Percentiles rank a stretch among this genome's conserved stretches.
phyloP scores from a whole-genome alignment of 2,797 vertebrate genomes.

The Masticophis lateralis region DNA sequence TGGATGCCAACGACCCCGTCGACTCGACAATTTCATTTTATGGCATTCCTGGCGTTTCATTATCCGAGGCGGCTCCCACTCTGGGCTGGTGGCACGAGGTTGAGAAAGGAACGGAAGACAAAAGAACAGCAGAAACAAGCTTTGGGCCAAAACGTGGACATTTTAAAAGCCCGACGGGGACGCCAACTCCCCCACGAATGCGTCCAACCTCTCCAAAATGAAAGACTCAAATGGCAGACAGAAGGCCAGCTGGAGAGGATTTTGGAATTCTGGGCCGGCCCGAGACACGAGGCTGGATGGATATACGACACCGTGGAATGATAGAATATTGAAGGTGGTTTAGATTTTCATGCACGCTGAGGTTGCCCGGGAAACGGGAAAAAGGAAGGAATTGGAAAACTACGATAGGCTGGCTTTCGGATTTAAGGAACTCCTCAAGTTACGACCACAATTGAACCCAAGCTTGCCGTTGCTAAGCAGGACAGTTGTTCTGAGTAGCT shows the following conservation, averaged over 20 bases:
- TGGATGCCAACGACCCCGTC: background rate
- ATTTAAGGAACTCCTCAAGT: too few relatives aligned
- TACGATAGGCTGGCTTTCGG: too few relatives aligned
- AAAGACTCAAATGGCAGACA: background rate
- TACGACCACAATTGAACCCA: too few relatives aligned
- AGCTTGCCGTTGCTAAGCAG: too few relatives aligned
- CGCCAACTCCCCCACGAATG: background rate
- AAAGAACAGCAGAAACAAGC: background rate
- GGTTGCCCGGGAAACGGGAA: too few relatives aligned
- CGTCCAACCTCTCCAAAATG: background rate
- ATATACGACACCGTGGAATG: background rate
- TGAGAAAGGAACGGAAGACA: background rate
- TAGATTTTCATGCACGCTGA: too few relatives aligned
- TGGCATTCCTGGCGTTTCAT: accelerated
- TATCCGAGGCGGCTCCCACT: background rate
- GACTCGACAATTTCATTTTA: background rate
- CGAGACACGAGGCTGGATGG: too few relatives aligned
- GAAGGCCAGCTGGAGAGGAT: background rate
- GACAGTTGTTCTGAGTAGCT: too few relatives aligned
- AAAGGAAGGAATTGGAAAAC: too few relatives aligned
- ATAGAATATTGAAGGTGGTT: too few relatives aligned
- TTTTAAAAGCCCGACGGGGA: background rate
- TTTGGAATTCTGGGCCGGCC: background rate
- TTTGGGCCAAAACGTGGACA: accelerated
- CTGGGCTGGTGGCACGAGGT: background rate